Base-by-base conservation (phyloP, 2,888 invertebrate genomes). In the Rambutsinella grinnellia region DNA sequence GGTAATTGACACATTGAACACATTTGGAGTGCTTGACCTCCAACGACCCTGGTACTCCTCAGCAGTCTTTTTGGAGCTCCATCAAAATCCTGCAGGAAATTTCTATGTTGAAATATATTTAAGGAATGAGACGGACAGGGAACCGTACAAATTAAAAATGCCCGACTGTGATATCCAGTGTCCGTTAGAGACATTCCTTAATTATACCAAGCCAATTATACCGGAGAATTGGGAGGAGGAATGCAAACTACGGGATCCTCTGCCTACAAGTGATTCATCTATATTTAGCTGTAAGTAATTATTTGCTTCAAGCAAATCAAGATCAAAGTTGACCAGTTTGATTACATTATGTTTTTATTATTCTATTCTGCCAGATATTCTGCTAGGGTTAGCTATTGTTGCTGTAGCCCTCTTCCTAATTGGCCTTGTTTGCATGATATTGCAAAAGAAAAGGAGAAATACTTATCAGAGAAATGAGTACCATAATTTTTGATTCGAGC, bases 91-190 rank as follows among this genome's bases (percentile, higher is more conserved):
- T 3, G 24, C 26, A 5, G 65, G 54, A 49, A 24, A 49, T 8
- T 69, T 23, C 21, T 74, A 60, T 46, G 15, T 75, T 23, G 49
- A 79, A 60, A 17, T 81, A 2, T 61, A 36, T 44, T 65, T 61
- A 6, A 46, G 75, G 27, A 81, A 81, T 63, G 79, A 79, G 19
- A 76, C 76, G 0, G 47, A 28, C 0, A 65, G 62, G 21, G 71
- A 69, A 23, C 72, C 78, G 0, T 78, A 76, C 26, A 54, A 61
- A 21, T 44, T 81, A 36, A 46, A 28, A 10, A 60, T 79, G n/a
- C 78, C 81, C 8, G 60, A 27, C 6, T 81, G 81, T 61, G 67
- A 67, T 2, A 60, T 72, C 36, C 63, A 76, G 21, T 80, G 80
- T 61, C 76, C 78, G 13, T 24, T 78, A 15, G 68, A 75, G 2